Evolutionary conservation across 2,888 invertebrate species (phyloP).

Genomic region (Artemia sinica): DNA sequence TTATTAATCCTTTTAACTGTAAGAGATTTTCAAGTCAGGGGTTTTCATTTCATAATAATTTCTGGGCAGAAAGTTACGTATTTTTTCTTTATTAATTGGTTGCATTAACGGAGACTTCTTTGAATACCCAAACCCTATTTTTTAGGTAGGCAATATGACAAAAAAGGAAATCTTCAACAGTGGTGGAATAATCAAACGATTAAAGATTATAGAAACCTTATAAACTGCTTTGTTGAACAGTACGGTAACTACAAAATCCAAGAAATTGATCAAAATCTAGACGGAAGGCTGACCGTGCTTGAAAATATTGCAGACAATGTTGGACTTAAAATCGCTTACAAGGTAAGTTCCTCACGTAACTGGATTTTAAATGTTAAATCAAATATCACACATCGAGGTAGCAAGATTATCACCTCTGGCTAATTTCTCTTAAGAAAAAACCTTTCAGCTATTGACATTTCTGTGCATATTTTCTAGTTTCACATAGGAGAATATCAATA

Average conservation of each 20-base stretch:
- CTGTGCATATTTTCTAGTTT: too few relatives aligned
- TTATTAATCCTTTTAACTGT: too few relatives aligned
- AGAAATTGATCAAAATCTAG: constrained; percentile 45
- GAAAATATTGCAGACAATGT: constrained; percentile 90
- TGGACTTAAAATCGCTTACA: constrained; percentile 70
- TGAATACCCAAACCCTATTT: constrained; percentile 19
- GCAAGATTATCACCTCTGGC: too few relatives aligned
- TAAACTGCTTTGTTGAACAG: constrained; percentile 73
- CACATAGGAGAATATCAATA: too few relatives aligned
- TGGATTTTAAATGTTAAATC: too few relatives aligned
- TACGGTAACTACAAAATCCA: constrained; percentile 63
- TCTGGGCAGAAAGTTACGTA: too few relatives aligned
- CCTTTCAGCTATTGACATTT: too few relatives aligned
- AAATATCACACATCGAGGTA: too few relatives aligned
- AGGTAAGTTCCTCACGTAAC: constrained; percentile 38
- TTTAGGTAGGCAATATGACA: constrained; percentile 66
- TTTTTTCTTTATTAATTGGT: too few relatives aligned
- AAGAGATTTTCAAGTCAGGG: too few relatives aligned
- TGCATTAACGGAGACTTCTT: background rate
- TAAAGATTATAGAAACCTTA: constrained; percentile 54
- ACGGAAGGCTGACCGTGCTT: constrained; percentile 41
- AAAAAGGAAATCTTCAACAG: constrained; percentile 69
- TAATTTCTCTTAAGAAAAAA: too few relatives aligned
- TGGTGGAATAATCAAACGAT: constrained; percentile 83
- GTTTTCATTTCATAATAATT: too few relatives aligned